Conservation (phyloP, 2,888 invertebrate species). For the Dicycla oo region DNA sequence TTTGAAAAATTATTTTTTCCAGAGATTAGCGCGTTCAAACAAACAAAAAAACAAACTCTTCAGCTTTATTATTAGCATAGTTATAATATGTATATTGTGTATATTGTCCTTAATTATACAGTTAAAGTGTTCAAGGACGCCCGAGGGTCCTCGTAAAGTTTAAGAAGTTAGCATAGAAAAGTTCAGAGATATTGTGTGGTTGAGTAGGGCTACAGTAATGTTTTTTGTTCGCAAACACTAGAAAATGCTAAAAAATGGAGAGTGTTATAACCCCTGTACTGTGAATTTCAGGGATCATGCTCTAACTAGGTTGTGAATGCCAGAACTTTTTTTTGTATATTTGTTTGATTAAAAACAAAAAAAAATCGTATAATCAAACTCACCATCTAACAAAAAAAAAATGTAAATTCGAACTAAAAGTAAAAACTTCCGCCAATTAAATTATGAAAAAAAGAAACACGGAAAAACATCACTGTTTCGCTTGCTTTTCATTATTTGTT, state of each 20-base stretch:
- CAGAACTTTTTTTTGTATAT: too few relatives aligned
- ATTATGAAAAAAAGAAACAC: neutral
- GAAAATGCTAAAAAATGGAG: slow-evolving; percentile 16
- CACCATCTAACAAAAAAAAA: too few relatives aligned
- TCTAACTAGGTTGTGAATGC: too few relatives aligned
- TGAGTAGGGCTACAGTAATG: neutral
- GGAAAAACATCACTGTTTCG: neutral
- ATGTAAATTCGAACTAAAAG: too few relatives aligned
- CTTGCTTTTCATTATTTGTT: slow-evolving; percentile 24
- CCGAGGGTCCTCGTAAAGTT: slow-evolving; percentile 20
- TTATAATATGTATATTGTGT: too few relatives aligned
- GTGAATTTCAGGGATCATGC: neutral
- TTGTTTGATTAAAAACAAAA: too few relatives aligned
- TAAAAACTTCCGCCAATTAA: neutral
- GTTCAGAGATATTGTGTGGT: slow-evolving; percentile 30
- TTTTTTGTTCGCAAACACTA: slow-evolving; percentile 26
- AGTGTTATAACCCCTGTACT: neutral
- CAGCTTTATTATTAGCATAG: too few relatives aligned
- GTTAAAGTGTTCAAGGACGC: slow-evolving; percentile 39
- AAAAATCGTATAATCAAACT: too few relatives aligned
- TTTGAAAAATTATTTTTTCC: too few relatives aligned
- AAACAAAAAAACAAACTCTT: too few relatives aligned
- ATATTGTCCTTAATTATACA: slow-evolving; percentile 55
- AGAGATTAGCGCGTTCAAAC: too few relatives aligned
- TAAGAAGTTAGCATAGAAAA: slow-evolving; percentile 42